Conservation (phyloP, 2,797 vertebrate genomes). For the Sebastes aleutianus region DNA sequence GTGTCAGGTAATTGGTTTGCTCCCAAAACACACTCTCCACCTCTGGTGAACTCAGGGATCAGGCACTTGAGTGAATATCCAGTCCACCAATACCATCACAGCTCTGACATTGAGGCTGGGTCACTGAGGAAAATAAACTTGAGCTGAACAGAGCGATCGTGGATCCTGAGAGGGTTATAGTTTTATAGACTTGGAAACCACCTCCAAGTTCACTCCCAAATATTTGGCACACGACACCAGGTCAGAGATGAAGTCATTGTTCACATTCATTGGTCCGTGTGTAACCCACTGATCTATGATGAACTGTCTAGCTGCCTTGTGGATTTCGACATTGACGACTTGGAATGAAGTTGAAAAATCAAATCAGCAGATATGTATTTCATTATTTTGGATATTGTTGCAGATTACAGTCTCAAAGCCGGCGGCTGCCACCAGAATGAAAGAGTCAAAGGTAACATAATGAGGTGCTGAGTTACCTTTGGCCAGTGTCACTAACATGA, state of each 20-base stretch:
- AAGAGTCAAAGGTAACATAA: conserved; percentile 12
- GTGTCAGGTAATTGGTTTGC: conserved; percentile 18
- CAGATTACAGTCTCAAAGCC: not conserved
- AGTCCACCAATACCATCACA: conserved; percentile 24
- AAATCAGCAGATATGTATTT: conserved; percentile 1
- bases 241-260: conserved; percentile 67
- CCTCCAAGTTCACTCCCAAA: conserved; percentile 43
- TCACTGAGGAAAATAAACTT: conserved; percentile 47
- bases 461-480: not conserved
- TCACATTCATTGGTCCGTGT: conserved; percentile 59
- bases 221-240: conserved; percentile 48
- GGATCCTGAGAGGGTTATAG: conserved; percentile 31
- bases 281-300: conserved; percentile 38
- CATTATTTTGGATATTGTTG: not conserved
- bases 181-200: conserved; percentile 55
- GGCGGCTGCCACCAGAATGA: not conserved
- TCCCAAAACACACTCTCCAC: conserved; percentile 23
- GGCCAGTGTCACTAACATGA: conserved; percentile 13
- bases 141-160: conserved; percentile 46
- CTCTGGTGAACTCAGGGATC: conserved; percentile 33
- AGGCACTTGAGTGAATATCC: conserved; percentile 1
- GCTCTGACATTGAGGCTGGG: conserved; percentile 24
- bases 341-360: conserved; percentile 3
- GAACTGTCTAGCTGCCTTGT: not conserved
- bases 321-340: not conserved